Base-by-base conservation (phyloP, 2,797 vertebrate genomes). In the Oreortyx pictus region DNA sequence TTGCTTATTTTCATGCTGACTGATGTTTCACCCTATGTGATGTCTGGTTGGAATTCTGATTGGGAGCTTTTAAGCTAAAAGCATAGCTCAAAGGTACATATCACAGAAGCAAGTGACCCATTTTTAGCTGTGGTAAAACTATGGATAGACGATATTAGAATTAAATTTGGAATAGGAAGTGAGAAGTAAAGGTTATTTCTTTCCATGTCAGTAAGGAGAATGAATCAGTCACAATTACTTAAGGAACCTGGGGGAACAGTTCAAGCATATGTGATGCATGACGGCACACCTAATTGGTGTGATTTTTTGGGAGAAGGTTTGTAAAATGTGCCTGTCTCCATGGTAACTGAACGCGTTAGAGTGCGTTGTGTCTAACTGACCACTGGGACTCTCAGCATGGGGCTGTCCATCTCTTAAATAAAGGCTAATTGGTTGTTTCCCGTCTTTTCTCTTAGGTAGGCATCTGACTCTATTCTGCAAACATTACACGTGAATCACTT, bases 141-240 rank as follows among this genome's bases (percentile, higher is more conserved):
- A 49, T 19, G 76, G 70, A 27, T 61, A 65, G 64, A 43, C 75
- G 73, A 79, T 74, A 74, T n/a, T 11, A 3, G 78, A 77, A 62
- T 35, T 47, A 70, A 88, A 56, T n/a, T 80, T 72, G 49, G 49
- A 20, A 66, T 17, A 41, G 62, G 62, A 90, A 81, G 24, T 4
- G 3, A 70, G 82, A 89, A 89, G 73, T 41, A 37, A 87, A 93
- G 88, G 76, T 67, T 83, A 12, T 81, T 93, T 66, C 93, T 90
- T 85, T 64, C 82, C 88, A 85, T 89, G 82, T 50, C 90, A 46
- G 91, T 74, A 90, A 83, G 93, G 88, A 89, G 70, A 94, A 95
- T 82, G 73, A 78, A 95, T 93, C 79, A 49, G 92, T 90, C 81
- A 94, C 75, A 93, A 90, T 68, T 86, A 37, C 86, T 94, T 91